Conservation (phyloP, 2,113 vertebrate genomes). For the Neotragus moschatus region DNA sequence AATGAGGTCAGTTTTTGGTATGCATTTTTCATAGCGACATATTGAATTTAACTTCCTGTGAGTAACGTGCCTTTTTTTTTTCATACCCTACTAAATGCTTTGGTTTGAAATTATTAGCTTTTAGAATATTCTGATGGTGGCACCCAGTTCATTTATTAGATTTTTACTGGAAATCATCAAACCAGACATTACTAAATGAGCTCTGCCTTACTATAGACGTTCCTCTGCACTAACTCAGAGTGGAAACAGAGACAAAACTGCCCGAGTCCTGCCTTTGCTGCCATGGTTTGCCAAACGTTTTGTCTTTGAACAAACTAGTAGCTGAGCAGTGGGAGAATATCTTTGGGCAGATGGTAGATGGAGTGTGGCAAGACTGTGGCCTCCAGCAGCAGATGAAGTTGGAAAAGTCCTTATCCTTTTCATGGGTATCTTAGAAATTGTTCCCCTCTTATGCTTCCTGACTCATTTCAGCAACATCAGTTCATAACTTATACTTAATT, state of each 20-base stretch:
- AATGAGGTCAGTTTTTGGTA: constrained; percentile 85
- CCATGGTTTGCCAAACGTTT: neutral
- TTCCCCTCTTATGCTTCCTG: neutral
- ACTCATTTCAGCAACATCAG: neutral
- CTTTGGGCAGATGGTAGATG: neutral
- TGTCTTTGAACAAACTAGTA: neutral
- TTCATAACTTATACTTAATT: neutral
- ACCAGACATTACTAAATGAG: neutral
- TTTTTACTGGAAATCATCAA: neutral
- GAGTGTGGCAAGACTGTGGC: neutral
- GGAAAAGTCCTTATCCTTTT: neutral
- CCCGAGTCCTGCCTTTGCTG: neutral
- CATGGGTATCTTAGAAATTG: neutral
- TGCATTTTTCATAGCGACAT: neutral
- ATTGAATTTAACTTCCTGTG: neutral
- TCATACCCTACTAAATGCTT: neutral
- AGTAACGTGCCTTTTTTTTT: neutral
- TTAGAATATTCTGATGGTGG: neutral
- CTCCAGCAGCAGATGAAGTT: neutral
- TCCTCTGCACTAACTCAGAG: neutral
- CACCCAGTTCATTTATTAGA: neutral
- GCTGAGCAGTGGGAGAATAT: neutral
- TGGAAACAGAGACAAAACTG: neutral
- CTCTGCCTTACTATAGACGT: neutral
- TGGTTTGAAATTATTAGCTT: neutral